Percentiles rank a stretch among this genome's conserved stretches.
Conservation (phyloP, 2,888 invertebrate species). For the Trichogramma dendrolimi region DNA sequence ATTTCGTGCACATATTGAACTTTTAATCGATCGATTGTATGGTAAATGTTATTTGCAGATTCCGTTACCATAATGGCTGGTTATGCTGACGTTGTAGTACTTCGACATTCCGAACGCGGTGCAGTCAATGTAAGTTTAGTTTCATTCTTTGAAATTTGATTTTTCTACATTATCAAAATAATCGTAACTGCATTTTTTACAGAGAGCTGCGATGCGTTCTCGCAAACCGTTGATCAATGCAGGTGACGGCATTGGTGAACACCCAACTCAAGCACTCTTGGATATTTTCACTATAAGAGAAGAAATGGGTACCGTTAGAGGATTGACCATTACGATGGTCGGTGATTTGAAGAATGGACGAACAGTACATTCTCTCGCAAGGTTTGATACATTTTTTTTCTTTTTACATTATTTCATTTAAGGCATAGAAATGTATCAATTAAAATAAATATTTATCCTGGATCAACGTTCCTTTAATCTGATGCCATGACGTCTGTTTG, state of each 20-base stretch:
- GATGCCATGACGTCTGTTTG: not conserved
- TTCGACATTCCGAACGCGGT: conserved; percentile 90
- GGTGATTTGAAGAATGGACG: conserved; percentile 97
- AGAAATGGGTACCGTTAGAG: conserved; percentile 98
- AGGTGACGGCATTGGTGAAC: conserved; percentile 95
- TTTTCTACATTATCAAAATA: not conserved
- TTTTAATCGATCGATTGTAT: not conserved
- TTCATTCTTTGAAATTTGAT: not conserved
- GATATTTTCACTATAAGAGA: conserved; percentile 98
- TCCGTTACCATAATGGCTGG: conserved; percentile 83
- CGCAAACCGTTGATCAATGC: conserved; percentile 95
- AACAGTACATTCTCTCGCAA: conserved; percentile 95
- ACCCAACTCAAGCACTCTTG: conserved; percentile 95
- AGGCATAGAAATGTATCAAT: too few species aligned
- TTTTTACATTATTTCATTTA: not conserved
- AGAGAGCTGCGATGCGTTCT: conserved; percentile 79
- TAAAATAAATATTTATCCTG: too few species aligned
- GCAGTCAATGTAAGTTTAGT: conserved; percentile 72
- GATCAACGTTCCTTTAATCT: too few species aligned
- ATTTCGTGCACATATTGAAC: not conserved
- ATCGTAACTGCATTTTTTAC: conserved; percentile 19
- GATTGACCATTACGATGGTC: conserved; percentile 94
- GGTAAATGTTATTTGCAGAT: conserved; percentile 50
- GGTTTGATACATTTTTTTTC: conserved; percentile 47
- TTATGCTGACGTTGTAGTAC: conserved; percentile 88